These are phyloP conservation scores for Corythornis cristatus DNA, from an alignment of 2,113 vertebrate species.

Conservation along the genomic window DNA sequence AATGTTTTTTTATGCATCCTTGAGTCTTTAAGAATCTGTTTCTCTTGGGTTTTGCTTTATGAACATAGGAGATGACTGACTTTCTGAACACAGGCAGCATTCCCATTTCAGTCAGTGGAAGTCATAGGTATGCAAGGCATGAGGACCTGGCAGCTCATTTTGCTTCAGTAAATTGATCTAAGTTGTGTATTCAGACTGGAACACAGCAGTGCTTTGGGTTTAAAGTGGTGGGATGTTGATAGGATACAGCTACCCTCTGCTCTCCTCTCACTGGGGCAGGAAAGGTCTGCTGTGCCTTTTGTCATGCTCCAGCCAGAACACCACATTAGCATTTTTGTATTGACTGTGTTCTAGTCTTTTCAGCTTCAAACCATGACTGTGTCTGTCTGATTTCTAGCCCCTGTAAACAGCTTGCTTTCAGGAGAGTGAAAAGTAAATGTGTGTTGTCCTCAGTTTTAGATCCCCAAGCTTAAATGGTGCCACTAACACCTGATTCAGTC, in stretches of 20 bases:
- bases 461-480: neutral
- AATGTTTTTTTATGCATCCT: neutral
- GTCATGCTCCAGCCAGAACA: neutral
- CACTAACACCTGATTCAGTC: accelerated
- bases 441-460: neutral
- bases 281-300: neutral
- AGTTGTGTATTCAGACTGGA: neutral
- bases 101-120: neutral
- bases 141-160: neutral
- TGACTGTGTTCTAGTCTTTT: neutral
- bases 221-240: neutral
- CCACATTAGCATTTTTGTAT: neutral
- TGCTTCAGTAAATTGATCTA: neutral
- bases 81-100: neutral
- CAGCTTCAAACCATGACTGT: neutral
- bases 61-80: neutral
- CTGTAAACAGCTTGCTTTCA: neutral
- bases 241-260: neutral
- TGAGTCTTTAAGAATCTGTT: neutral
- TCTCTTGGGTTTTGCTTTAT: neutral
- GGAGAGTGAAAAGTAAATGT: neutral
- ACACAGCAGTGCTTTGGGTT: neutral
- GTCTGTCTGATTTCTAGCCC: neutral
- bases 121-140: neutral
- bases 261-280: neutral